These are phyloP conservation scores for Microctonus brassicae DNA, from an alignment of 2,888 invertebrate genomes.

Conservation along the genomic window DNA sequence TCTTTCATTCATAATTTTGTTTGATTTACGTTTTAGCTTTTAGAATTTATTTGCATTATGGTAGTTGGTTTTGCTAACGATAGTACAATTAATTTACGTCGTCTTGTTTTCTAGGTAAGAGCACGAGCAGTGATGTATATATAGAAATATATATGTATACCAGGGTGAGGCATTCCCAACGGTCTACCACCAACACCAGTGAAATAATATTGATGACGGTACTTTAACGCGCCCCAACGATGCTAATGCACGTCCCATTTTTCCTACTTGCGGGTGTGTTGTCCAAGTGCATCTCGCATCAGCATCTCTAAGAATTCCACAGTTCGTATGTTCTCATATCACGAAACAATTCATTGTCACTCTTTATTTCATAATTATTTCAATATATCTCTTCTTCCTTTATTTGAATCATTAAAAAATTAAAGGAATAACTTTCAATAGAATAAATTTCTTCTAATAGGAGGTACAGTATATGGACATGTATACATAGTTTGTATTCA, in stretches of 20 bases:
- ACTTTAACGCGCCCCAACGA: constrained; percentile 20
- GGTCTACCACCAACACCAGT: constrained; percentile 16
- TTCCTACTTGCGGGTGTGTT: neutral
- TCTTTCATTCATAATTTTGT: neutral
- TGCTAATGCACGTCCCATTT: constrained; percentile 10
- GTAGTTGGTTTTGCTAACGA: constrained; percentile 1
- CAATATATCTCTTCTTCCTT: no score
- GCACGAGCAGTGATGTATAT: neutral
- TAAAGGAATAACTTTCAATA: no score
- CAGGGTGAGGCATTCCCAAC: constrained; percentile 1
- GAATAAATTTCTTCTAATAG: no score
- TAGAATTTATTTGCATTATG: neutral
- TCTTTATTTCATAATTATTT: no score
- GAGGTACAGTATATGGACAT: no score
- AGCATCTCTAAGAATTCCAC: no score
- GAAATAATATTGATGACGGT: constrained; percentile 46
- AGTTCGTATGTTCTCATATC: no score
- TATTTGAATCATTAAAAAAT: no score
- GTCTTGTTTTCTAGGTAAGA: constrained; percentile 11
- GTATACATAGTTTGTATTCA: no score
- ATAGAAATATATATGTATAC: constrained; percentile 5
- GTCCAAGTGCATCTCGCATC: no score
- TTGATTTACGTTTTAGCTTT: neutral
- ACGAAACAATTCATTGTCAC: no score
- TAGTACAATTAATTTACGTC: constrained; percentile 11